A percentile compares a stretch with the other conserved stretches of the same genome.
Conservation (phyloP, 2,113 vertebrate genomes). For the Carassius gibelio region DNA sequence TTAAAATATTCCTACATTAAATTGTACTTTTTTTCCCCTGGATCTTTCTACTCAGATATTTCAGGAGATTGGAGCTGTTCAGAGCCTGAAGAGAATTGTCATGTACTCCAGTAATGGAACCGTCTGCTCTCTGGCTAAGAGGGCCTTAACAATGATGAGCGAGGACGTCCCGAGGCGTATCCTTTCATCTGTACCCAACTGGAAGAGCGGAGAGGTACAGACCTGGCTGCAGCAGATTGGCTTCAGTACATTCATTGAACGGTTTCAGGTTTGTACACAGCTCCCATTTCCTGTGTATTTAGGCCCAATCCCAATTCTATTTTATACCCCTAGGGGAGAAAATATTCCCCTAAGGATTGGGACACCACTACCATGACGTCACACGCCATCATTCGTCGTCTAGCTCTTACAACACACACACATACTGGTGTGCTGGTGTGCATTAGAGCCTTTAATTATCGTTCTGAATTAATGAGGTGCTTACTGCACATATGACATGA, state of each 20-base stretch:
- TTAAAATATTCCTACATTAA: neutral
- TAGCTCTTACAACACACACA: no score
- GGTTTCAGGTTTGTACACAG: slow-evolving; percentile 81
- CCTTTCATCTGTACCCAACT: slow-evolving; percentile 88
- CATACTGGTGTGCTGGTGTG: no score
- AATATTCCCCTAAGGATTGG: no score
- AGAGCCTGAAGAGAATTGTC: slow-evolving; percentile 92
- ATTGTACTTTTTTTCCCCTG: neutral
- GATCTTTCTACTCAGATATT: slow-evolving; percentile 82
- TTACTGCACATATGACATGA: no score
- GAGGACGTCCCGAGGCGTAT: slow-evolving; percentile 89
- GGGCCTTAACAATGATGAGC: slow-evolving; percentile 83
- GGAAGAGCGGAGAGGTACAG: slow-evolving; percentile 92
- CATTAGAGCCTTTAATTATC: no score
- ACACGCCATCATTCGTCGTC: no score
- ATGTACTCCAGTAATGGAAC: slow-evolving; percentile 93
- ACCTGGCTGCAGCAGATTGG: slow-evolving; percentile 95
- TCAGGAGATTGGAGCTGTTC: slow-evolving; percentile 90
- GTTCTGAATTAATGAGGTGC: no score
- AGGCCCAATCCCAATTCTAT: no score
- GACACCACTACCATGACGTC: no score
- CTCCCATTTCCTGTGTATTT: neutral
- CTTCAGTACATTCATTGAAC: slow-evolving; percentile 83
- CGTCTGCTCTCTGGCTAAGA: slow-evolving; percentile 85
- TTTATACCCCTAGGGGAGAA: no score